These are phyloP conservation scores for Dasypolia templi DNA, from an alignment of 2,888 invertebrate species.

Conservation along the genomic window DNA sequence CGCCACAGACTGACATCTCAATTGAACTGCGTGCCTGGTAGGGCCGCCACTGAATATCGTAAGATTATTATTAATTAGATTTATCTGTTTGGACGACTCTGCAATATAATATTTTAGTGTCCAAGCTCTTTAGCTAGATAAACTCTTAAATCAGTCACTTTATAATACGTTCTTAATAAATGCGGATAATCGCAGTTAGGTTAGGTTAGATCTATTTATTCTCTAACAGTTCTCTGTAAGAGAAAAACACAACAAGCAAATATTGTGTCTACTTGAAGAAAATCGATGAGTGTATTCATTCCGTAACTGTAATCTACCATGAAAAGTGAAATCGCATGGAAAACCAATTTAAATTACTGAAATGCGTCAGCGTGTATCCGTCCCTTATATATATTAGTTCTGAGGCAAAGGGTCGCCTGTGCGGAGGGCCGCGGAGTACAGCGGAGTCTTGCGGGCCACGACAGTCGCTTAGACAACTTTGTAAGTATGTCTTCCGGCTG, in stretches of 20 bases:
- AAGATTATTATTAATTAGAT: not conserved
- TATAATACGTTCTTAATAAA: not conserved
- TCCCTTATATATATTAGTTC: constrained; percentile 32
- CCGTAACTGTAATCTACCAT: constrained; percentile 36
- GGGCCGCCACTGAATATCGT: constrained; percentile 19
- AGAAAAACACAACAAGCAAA: too few species aligned
- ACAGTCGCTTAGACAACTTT: constrained; percentile 50
- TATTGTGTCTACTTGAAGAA: not conserved
- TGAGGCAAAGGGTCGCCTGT: constrained; percentile 27
- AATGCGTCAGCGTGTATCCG: constrained; percentile 40
- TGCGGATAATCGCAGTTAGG: not conserved
- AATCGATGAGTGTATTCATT: constrained; percentile 16
- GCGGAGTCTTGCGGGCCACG: constrained; percentile 11
- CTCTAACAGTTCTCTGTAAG: too few species aligned
- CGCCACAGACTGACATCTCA: constrained; percentile 67
- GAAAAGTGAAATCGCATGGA: constrained; percentile 45
- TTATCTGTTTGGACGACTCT: too few species aligned
- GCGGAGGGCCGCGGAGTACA: not conserved
- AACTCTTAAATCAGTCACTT: not conserved
- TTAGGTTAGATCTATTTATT: too few species aligned
- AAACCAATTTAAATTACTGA: constrained; percentile 53
- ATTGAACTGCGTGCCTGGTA: constrained; percentile 62
- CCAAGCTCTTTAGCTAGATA: not conserved
- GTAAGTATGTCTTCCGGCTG: constrained; percentile 58
- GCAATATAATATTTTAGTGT: not conserved